A percentile compares a stretch with the other conserved stretches of the same genome.
phyloP scores from a whole-genome alignment of 2,888 invertebrate species.

The Rambutsinella grinnellia region DNA sequence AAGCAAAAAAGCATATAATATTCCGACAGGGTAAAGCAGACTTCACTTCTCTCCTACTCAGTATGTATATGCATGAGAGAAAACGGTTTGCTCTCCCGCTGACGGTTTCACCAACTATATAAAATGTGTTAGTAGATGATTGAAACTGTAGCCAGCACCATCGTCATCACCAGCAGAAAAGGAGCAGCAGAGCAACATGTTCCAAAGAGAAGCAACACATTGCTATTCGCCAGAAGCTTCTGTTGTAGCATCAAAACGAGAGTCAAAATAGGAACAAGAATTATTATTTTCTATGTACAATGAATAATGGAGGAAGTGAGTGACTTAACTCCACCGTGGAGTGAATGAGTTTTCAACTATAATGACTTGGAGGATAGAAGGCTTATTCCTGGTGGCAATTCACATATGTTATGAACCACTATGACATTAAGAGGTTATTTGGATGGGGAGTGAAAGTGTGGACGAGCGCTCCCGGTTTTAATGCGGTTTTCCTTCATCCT shows the following conservation, averaged over 20 bases:
- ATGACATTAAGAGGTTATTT: constrained; percentile 41
- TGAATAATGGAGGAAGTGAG: constrained; percentile 21
- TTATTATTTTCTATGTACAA: constrained; percentile 22
- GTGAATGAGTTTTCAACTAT: neutral
- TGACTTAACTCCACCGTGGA: neutral
- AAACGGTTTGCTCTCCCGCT: neutral
- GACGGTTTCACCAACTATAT: neutral
- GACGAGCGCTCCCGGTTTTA: constrained; percentile 37
- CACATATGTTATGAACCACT: neutral
- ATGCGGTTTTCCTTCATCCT: constrained; percentile 29
- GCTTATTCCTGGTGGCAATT: constrained; percentile 12
- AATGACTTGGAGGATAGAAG: neutral
- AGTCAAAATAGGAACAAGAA: constrained; percentile 10
- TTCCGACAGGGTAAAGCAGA: neutral
- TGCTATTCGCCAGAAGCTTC: neutral
- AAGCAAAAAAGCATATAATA: constrained; percentile 4
- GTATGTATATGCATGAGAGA: constrained; percentile 29
- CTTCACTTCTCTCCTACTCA: constrained; percentile 11
- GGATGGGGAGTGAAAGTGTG: constrained; percentile 8
- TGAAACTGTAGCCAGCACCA: constrained; percentile 2
- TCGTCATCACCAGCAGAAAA: constrained; percentile 6
- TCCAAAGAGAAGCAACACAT: constrained; percentile 13
- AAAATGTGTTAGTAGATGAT: constrained; percentile 23
- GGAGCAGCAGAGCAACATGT: constrained; percentile 10
- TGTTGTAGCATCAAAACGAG: neutral